A percentile compares a stretch with the other conserved stretches of the same genome.
These are phyloP conservation scores for Rattus rattus DNA, from an alignment of 2,113 vertebrate species.

Conservation along the genomic window DNA sequence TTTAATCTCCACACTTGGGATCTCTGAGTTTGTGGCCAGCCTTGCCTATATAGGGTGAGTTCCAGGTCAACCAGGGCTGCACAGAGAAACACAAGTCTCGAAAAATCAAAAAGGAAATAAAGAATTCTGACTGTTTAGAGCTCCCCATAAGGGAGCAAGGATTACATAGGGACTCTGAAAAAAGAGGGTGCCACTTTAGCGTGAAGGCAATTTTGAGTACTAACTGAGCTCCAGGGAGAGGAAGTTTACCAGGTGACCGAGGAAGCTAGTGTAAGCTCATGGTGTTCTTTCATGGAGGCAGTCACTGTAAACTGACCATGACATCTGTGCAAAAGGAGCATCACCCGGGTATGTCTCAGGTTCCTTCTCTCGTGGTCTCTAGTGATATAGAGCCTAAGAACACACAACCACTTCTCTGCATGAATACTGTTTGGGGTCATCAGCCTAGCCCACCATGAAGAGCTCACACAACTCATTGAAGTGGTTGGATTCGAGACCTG, in stretches of 20 bases:
- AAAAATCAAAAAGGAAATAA: not conserved
- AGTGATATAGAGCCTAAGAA: not conserved
- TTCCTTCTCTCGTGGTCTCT: not conserved
- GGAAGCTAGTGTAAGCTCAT: not conserved
- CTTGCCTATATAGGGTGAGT: not conserved
- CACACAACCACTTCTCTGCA: not conserved
- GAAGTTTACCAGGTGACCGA: not conserved
- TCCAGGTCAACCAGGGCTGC: not conserved
- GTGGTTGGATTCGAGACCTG: not conserved
- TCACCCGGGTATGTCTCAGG: not conserved
- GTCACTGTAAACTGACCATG: not conserved
- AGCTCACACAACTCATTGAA: not conserved
- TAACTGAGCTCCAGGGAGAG: not conserved
- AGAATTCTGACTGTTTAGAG: not conserved
- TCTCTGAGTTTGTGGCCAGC: not conserved
- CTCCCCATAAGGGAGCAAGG: not conserved
- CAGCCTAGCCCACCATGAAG: not conserved
- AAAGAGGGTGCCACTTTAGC: not conserved
- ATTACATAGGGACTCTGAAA: not conserved
- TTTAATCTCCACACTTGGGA: not conserved
- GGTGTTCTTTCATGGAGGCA: not conserved
- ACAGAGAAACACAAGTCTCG: not conserved
- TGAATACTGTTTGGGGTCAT: not conserved
- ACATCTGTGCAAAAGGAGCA: not conserved
- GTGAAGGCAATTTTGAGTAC: not conserved